These are phyloP conservation scores for Carettochelys insculpta DNA, from an alignment of 2,113 vertebrate genomes.

Conservation along the genomic window DNA sequence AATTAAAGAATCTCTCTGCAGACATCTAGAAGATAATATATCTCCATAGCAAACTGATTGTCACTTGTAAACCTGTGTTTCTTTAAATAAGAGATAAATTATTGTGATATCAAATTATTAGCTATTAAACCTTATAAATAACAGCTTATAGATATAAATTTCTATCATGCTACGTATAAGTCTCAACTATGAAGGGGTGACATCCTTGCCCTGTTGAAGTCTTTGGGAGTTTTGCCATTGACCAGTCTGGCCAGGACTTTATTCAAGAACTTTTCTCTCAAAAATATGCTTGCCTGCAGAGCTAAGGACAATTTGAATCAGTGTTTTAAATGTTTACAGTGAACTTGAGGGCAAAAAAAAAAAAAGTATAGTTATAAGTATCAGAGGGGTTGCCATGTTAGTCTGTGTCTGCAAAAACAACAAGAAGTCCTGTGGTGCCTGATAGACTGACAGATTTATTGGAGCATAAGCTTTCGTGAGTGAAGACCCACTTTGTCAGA, in stretches of 20 bases:
- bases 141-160: background rate
- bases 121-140: background rate
- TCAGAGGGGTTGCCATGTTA: no score
- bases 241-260: background rate
- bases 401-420: no score
- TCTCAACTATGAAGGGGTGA: background rate
- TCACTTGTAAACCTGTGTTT: background rate
- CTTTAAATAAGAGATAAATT: background rate
- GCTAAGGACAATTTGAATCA: background rate
- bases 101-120: background rate
- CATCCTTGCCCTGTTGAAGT: rapidly evolving
- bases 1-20: no score
- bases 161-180: background rate
- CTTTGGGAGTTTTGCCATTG: background rate
- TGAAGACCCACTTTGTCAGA: no score
- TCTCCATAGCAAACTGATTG: background rate
- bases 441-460: no score
- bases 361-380: no score
- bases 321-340: background rate
- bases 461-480: no score
- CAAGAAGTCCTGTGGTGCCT: no score
- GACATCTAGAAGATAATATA: no score
- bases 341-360: background rate
- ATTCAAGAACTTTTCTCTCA: background rate
- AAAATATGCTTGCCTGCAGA: background rate